Evolutionary conservation across 2,888 invertebrate genomes (phyloP), one percentile per base, ranked within the genome.

Genomic region (Volucella zonaria): DNA sequence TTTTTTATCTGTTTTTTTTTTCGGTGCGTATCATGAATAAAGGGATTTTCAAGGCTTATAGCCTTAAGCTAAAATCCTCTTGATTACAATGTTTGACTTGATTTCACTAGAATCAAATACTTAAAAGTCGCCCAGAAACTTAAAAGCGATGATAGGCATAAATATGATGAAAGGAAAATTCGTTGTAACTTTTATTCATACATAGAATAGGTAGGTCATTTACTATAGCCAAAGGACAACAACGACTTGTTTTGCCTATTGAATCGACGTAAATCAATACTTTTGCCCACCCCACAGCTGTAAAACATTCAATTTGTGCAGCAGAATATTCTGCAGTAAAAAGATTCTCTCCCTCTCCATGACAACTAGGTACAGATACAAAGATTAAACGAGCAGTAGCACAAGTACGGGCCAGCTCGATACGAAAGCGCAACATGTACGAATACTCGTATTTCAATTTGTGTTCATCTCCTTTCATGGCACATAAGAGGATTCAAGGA

Each of bases 251-350:
- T 51, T 62, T 70, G 52, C 52, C 9, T 68, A 56, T 23, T 38
- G 18, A 43, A 68, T 64, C 61, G 51, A 61, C 73, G 74, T 79
- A 68, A 83, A 83, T 75, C 80, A 71, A 80, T 83, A 80, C 12
- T 59, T 45, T n/a, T 18, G 61, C 49, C 40, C 58, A 31, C 3
- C 4, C 10, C 14, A 52, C 38, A 15, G 40, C 23, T 18, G 15
- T 40, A 71, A 42, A 51, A 23, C 18, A 59, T 58, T 59, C 43
- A 43, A n/a, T 3, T 23, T 62, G 23, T 61, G 62, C 61, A 73
- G 43, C 8, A 31, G 31, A 1, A 3, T 0, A 10, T 38, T 73
- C 66, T 71, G 40, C 31, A 45, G 71, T 42, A 64, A 23, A 52
- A 58, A 56, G n/a, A 23, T n/a, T 9, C 31, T 1, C n/a, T 18